A percentile compares a stretch with the other conserved stretches of the same genome.
phyloP scores from a whole-genome alignment of 2,797 vertebrate species.

The Calcarius lapponicus region DNA sequence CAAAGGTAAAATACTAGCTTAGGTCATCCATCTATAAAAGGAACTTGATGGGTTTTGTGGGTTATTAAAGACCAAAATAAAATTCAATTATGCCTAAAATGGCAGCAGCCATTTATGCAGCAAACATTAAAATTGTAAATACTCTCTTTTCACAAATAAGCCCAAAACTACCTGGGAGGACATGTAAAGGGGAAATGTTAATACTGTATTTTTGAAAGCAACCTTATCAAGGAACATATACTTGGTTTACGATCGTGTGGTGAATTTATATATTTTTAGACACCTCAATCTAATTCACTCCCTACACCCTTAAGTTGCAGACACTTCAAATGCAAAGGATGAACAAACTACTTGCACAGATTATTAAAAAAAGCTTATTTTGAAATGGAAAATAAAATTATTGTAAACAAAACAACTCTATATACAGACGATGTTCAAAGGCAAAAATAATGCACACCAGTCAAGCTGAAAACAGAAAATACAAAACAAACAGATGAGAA shows the following conservation, averaged over 20 bases:
- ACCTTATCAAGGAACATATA: not conserved
- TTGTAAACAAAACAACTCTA: not conserved
- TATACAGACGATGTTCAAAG: not conserved
- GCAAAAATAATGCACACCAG: not conserved
- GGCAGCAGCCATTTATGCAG: not conserved
- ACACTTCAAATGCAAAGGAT: not conserved
- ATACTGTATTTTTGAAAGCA: not conserved
- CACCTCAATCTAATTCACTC: not conserved
- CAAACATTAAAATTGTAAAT: not conserved
- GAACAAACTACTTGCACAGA: not conserved
- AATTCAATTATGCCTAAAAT: not conserved
- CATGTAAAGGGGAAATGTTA: not conserved
- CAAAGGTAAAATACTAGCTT: not conserved
- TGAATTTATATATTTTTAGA: not conserved
- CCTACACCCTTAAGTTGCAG: not conserved
- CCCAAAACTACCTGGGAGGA: not conserved
- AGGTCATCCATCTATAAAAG: not conserved
- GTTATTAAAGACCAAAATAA: not conserved
- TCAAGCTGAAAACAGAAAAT: not conserved
- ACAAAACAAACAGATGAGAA: not conserved
- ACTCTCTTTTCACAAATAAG: not conserved
- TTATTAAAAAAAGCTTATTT: not conserved
- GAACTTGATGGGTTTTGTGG: not conserved
- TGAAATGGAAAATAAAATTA: not conserved
- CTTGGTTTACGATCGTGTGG: not conserved